phyloP scores from a whole-genome alignment of 1,140 invertebrate species.

The Pogonognathellus flavescens region DNA sequence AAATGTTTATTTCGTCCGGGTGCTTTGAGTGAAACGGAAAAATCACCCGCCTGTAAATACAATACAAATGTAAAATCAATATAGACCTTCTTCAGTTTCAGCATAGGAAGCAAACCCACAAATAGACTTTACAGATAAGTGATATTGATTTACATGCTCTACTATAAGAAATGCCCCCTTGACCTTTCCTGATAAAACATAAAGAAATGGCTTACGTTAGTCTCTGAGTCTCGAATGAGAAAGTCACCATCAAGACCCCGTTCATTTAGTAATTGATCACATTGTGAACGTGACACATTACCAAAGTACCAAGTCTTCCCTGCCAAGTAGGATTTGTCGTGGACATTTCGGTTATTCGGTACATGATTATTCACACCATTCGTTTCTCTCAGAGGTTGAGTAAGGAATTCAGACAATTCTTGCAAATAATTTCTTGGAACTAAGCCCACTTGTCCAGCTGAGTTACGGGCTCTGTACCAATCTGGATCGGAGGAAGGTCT shows the following conservation, averaged over 20 bases:
- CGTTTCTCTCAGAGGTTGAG: slow-evolving; percentile 80
- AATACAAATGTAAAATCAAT: neutral
- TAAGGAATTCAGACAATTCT: slow-evolving; percentile 80
- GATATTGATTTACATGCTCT: too few species aligned
- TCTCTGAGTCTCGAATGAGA: slow-evolving; percentile 97
- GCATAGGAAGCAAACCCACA: neutral
- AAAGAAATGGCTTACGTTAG: slow-evolving; percentile 84
- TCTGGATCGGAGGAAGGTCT: slow-evolving; percentile 96
- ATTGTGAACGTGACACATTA: slow-evolving; percentile 92
- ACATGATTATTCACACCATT: slow-evolving; percentile 60
- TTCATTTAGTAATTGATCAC: slow-evolving; percentile 93
- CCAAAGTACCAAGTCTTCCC: slow-evolving; percentile 98
- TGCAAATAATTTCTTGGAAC: slow-evolving; percentile 97
- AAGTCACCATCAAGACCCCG: slow-evolving; percentile 98
- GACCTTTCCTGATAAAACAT: neutral
- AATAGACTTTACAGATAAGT: too few species aligned
- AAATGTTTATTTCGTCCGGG: slow-evolving; percentile 99
- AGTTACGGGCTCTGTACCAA: slow-evolving; percentile 97
- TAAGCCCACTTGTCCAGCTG: slow-evolving; percentile 83
- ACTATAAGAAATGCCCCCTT: neutral
- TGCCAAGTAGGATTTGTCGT: slow-evolving; percentile 79
- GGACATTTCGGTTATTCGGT: slow-evolving; percentile 61
- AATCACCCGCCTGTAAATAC: slow-evolving; percentile 89
- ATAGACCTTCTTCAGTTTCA: neutral
- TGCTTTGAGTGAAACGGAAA: slow-evolving; percentile 97